A percentile compares a stretch with the other conserved stretches of the same genome.
Conservation (phyloP, 2,113 vertebrate genomes). For the Shinisaurus crocodilurus region DNA sequence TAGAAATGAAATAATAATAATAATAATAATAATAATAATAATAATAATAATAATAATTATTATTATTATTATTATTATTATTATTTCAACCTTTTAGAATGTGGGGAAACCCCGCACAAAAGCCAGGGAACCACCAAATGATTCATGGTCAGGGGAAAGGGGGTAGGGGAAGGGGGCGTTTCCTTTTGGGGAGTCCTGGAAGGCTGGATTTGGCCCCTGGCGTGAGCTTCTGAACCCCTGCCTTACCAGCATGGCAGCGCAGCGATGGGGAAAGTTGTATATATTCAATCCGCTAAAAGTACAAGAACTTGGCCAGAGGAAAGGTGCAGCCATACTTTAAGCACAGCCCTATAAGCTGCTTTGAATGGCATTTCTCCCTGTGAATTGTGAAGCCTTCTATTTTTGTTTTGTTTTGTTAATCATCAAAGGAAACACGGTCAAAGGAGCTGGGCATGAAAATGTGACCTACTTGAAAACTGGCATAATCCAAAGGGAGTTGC, state of each 20-base stretch:
- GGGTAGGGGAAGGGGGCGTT: too few relatives aligned
- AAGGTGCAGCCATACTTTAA: not conserved
- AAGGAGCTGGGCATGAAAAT: not conserved
- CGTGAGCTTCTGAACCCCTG: not conserved
- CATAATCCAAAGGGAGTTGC: accelerated
- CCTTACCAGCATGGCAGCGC: not conserved
- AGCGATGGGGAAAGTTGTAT: not conserved
- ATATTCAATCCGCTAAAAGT: not conserved
- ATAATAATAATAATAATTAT: too few relatives aligned
- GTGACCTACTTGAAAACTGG: conserved; percentile 1
- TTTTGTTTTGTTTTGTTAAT: not conserved
- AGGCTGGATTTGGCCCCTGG: not conserved
- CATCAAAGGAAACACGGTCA: not conserved
- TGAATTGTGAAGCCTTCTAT: not conserved
- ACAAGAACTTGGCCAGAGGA: too few relatives aligned
- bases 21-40: too few relatives aligned
- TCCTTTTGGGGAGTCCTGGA: too few relatives aligned
- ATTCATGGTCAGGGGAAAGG: too few relatives aligned
- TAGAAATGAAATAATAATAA: too few relatives aligned
- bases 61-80: too few relatives aligned
- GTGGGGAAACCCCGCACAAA: too few relatives aligned
- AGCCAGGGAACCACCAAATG: too few relatives aligned
- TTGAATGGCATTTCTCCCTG: not conserved
- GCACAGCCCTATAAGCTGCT: not conserved
- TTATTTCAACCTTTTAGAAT: too few relatives aligned